These are phyloP conservation scores for Athene noctua DNA, from an alignment of 2,113 vertebrate species.

Conservation along the genomic window DNA sequence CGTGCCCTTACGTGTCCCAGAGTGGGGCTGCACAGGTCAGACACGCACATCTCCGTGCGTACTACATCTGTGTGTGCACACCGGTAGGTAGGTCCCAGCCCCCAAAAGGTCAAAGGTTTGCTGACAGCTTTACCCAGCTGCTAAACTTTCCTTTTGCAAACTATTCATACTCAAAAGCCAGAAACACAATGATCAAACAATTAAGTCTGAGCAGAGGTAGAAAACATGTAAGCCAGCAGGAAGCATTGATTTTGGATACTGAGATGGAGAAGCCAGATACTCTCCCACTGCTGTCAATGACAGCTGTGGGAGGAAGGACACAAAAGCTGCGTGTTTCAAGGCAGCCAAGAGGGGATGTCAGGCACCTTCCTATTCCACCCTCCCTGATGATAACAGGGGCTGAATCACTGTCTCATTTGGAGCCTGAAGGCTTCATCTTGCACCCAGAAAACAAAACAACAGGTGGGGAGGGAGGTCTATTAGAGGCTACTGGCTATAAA, in stretches of 20 bases:
- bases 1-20: rapidly evolving
- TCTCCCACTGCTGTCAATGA: not conserved
- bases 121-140: not conserved
- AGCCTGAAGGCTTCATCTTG: not conserved
- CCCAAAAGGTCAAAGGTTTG: not conserved
- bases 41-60: not conserved
- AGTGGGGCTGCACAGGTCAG: not conserved
- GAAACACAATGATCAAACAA: conserved; percentile 44
- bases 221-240: conserved; percentile 34
- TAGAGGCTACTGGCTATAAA: not conserved
- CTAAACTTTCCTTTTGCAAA: not conserved
- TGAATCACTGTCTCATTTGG: not conserved
- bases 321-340: not conserved
- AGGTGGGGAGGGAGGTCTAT: not conserved
- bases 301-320: not conserved
- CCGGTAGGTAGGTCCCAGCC: not conserved
- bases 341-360: not conserved
- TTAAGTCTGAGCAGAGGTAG: not conserved
- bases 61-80: not conserved
- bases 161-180: conserved; percentile 3
- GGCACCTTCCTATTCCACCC: not conserved
- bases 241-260: conserved; percentile 36
- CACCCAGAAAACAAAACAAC: not conserved
- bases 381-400: not conserved
- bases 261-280: not conserved